phyloP scores from a whole-genome alignment of 1,140 invertebrate species.

The Drosophila elegans region DNA sequence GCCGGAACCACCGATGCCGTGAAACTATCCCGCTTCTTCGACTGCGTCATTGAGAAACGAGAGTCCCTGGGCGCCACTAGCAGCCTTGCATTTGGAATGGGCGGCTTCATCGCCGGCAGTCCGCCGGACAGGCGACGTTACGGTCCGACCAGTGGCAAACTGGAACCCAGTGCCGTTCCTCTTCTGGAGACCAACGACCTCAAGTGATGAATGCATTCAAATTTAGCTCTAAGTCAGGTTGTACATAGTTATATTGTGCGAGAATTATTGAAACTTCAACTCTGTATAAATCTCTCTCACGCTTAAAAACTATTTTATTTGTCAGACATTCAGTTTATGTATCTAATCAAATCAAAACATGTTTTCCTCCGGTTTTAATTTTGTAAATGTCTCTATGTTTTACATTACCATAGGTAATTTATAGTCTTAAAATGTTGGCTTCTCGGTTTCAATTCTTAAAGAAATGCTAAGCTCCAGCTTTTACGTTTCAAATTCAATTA shows the following conservation, averaged over 20 bases:
- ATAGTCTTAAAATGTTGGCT: too few relatives aligned
- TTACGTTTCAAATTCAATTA: too few relatives aligned
- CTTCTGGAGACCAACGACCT: constrained; percentile 61
- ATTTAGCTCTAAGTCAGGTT: not conserved
- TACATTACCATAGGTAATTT: too few relatives aligned
- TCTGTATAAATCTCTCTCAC: too few relatives aligned
- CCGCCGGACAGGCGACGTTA: constrained; percentile 76
- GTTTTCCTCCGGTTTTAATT: too few relatives aligned
- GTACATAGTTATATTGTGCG: constrained; percentile 11
- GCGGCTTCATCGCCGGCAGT: constrained; percentile 62
- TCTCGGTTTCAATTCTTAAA: too few relatives aligned
- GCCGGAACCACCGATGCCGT: constrained; percentile 96
- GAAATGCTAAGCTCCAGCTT: too few relatives aligned
- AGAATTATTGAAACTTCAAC: not conserved
- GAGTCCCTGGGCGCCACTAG: constrained; percentile 86
- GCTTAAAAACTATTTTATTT: too few relatives aligned
- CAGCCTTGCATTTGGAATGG: constrained; percentile 1
- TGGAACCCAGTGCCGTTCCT: constrained; percentile 27
- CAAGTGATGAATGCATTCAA: constrained; percentile 41
- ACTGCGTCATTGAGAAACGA: constrained; percentile 93
- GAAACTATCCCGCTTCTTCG: constrained; percentile 96
- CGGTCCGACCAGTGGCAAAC: not conserved
- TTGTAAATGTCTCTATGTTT: too few relatives aligned
- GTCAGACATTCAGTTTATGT: too few relatives aligned
- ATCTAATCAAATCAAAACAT: too few relatives aligned